Base-by-base conservation (phyloP, 2,888 invertebrate species). In the Mamestra brassicae region DNA sequence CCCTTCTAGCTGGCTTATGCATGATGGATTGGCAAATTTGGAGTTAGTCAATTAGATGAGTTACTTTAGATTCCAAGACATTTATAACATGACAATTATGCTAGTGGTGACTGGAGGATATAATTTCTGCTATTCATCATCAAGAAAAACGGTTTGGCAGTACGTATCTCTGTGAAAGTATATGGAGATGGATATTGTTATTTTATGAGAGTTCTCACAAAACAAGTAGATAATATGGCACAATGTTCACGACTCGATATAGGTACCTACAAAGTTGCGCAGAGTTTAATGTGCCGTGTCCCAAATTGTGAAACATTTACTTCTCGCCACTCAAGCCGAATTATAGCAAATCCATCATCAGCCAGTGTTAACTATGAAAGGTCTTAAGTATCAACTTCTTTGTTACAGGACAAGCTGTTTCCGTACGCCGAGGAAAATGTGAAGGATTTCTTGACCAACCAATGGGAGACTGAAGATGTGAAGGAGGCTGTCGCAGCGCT, bases 351-450 rank as follows among this genome's bases (percentile, higher is more conserved):
- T 26, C 8, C 13, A 52, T 45, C 1, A 26, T 54, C 8, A 57
- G 38, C 36, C 60, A 17, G 17, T 52, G 2, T 68, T n/a, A 15
- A 52, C 15, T 61, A 11, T 42, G 47, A 55, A 15, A 15, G 34
- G 17, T 74, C 5, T 65, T 42, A 62, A 62, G 52, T 38, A 3
- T 47, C 10, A 47, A 45, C 3, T 45, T 62, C 10, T 67, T 75
- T 90, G 89, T 94, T 93, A 60, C 93, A 98, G 98, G 98, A 98
- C 80, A 97, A 97, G 36, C 95, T 98, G 57, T 98, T 98, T 89
- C 97, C 98, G 0, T 99, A 98, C 90, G 98, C 98, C 0, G 97
- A 97, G 85, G 97, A 97, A 79, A 97, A 99, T 90, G 97, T 98
- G 42, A 97, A 97, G 88, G 95, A 97, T 70, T 99, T 97, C 92